Conservation (phyloP, 2,888 invertebrate species). For the Cenopis cana region DNA sequence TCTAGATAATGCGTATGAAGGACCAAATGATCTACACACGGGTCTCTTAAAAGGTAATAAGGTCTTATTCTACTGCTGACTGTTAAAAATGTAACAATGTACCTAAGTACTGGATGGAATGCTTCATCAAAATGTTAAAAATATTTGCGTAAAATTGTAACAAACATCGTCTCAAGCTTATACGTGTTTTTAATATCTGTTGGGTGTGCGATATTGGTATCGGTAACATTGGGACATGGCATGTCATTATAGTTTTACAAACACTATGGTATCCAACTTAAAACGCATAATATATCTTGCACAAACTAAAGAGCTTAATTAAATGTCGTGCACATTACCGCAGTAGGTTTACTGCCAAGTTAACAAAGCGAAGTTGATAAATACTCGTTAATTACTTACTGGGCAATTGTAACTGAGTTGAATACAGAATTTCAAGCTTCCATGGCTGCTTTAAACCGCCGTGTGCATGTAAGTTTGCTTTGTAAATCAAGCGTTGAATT, state of each 20-base stretch:
- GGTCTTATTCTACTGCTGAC: too few species aligned
- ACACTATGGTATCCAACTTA: too few species aligned
- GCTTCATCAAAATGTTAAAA: too few species aligned
- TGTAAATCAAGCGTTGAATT: slow-evolving; percentile 11
- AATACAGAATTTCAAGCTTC: slow-evolving; percentile 19
- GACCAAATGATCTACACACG: neutral
- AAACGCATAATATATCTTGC: too few species aligned
- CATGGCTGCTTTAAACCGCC: slow-evolving; percentile 4
- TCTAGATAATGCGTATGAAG: neutral
- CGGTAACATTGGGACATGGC: too few species aligned
- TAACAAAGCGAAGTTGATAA: slow-evolving; percentile 24
- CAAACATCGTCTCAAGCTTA: too few species aligned
- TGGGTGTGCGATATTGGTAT: too few species aligned
- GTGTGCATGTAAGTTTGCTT: slow-evolving; percentile 16
- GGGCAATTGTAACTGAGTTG: slow-evolving; percentile 12
- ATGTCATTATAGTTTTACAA: too few species aligned
- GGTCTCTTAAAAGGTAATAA: neutral
- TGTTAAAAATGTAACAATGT: too few species aligned
- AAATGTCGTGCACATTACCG: neutral
- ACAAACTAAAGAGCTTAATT: neutral
- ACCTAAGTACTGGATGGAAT: too few species aligned
- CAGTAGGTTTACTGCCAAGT: slow-evolving; percentile 6
- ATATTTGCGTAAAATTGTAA: too few species aligned
- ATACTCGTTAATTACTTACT: slow-evolving; percentile 31
- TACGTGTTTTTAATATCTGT: too few species aligned